phyloP scores from a whole-genome alignment of 53 echinoderm and acorn worm genomes.

The Temnopleurus reevesii region DNA sequence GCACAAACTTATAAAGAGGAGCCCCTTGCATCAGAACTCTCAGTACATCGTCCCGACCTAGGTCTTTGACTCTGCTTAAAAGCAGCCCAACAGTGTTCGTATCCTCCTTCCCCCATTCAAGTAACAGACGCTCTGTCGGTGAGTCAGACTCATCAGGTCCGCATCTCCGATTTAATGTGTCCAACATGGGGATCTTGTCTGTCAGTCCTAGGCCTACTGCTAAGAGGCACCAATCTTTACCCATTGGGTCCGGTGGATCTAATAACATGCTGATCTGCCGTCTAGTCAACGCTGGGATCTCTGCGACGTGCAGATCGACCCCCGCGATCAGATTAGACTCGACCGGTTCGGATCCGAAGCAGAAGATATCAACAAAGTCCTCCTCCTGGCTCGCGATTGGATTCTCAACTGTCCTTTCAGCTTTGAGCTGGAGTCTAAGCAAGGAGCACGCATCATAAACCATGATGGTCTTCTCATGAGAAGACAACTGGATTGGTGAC shows the following conservation, averaged over 20 bases:
- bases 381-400: conserved; percentile 78
- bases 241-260: conserved; percentile 98
- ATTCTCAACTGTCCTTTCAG: conserved; percentile 70
- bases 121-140: conserved; percentile 85
- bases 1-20: conserved; percentile 91
- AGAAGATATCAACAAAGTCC: conserved; percentile 83
- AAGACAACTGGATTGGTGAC: conserved; percentile 77
- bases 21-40: conserved; percentile 78
- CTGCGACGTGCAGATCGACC: conserved; percentile 75
- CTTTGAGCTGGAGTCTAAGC: conserved; percentile 71
- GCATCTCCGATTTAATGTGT: conserved; percentile 71
- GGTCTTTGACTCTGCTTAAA: conserved; percentile 73
- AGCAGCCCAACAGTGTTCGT: conserved; percentile 78
- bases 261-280: conserved; percentile 92
- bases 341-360: conserved; percentile 79
- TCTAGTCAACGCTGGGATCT: conserved; percentile 82
- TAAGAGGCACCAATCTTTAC: conserved; percentile 96
- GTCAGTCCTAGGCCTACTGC: conserved; percentile 84
- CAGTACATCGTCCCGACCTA: conserved; percentile 86
- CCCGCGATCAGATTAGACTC: conserved; percentile 82
- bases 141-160: conserved; percentile 90
- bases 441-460: conserved; percentile 79
- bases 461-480: conserved; percentile 83
- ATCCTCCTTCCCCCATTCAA: conserved; percentile 84
- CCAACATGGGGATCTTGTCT: conserved; percentile 85